A percentile compares a stretch with the other conserved stretches of the same genome.
Conservation (phyloP, 1,140 invertebrate species). For the Orius insidiosus region DNA sequence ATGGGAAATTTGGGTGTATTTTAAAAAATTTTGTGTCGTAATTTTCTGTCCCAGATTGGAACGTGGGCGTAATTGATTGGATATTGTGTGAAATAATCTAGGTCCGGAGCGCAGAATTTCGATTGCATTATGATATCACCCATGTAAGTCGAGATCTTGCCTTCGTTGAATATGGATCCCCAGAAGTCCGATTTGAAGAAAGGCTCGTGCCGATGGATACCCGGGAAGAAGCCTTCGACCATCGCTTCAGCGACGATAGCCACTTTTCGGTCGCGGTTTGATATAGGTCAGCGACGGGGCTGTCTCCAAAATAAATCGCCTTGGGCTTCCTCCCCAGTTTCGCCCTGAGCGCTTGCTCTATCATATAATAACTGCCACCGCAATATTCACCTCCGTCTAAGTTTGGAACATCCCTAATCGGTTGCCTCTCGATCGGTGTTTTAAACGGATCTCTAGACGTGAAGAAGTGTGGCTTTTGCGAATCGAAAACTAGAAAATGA, state of each 20-base stretch:
- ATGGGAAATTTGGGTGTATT: too few species aligned
- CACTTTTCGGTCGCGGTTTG: conserved; percentile 43
- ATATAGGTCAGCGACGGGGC: conserved; percentile 46
- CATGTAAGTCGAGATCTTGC: conserved; percentile 37
- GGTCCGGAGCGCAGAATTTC: not conserved
- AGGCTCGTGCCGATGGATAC: conserved; percentile 30
- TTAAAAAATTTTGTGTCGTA: too few species aligned
- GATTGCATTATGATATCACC: conserved; percentile 26
- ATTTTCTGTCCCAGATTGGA: not conserved
- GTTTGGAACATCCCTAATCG: conserved; percentile 24
- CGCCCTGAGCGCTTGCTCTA: not conserved
- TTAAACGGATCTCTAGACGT: conserved; percentile 19
- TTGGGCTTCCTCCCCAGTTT: conserved; percentile 32
- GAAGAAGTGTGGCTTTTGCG: conserved; percentile 64
- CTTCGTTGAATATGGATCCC: conserved; percentile 46
- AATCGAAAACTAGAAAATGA: conserved; percentile 49
- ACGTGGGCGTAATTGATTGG: not conserved
- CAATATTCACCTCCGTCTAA: conserved; percentile 38
- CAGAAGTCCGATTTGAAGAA: conserved; percentile 42
- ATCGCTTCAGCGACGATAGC: conserved; percentile 55
- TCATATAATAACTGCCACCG: not conserved
- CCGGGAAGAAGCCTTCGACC: conserved; percentile 34
- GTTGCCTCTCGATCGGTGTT: conserved; percentile 21
- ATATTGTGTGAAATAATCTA: not conserved
- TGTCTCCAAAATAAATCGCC: conserved; percentile 60